Conservation (phyloP, 2,888 invertebrate genomes). For the Philonicus albiceps region DNA sequence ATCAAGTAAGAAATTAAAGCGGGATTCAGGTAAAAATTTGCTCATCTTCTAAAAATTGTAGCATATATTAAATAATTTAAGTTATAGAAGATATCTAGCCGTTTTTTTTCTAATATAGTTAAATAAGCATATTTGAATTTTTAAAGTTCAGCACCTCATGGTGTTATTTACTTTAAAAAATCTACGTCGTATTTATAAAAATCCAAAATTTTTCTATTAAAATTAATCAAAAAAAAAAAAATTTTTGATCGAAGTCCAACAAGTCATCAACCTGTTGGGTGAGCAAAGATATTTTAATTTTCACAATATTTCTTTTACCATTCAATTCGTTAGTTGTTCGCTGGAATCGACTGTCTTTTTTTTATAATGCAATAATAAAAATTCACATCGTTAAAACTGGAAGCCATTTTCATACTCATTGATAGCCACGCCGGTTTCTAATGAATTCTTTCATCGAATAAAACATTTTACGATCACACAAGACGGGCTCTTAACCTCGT, state of each 20-base stretch:
- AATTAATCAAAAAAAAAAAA: background rate
- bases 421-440: slow-evolving; percentile 1
- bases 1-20: background rate
- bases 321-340: background rate
- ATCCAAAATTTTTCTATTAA: background rate
- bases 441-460: slow-evolving; percentile 14
- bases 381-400: slow-evolving; percentile 8
- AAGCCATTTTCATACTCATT: slow-evolving; percentile 4
- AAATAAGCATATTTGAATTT: background rate
- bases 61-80: background rate
- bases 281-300: background rate
- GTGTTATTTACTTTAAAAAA: background rate
- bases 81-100: background rate
- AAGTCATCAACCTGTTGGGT: slow-evolving; percentile 13
- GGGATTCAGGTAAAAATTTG: background rate
- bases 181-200: background rate
- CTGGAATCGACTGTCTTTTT: background rate
- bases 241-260: background rate
- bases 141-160: background rate
- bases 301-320: background rate
- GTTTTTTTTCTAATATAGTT: background rate
- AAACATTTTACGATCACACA: slow-evolving; percentile 24
- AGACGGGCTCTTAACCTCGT: slow-evolving; percentile 14
- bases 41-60: background rate
- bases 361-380: slow-evolving; percentile 20